Conservation (phyloP, 1,140 invertebrate species). For the Trichomalopsis sarcophagae region DNA sequence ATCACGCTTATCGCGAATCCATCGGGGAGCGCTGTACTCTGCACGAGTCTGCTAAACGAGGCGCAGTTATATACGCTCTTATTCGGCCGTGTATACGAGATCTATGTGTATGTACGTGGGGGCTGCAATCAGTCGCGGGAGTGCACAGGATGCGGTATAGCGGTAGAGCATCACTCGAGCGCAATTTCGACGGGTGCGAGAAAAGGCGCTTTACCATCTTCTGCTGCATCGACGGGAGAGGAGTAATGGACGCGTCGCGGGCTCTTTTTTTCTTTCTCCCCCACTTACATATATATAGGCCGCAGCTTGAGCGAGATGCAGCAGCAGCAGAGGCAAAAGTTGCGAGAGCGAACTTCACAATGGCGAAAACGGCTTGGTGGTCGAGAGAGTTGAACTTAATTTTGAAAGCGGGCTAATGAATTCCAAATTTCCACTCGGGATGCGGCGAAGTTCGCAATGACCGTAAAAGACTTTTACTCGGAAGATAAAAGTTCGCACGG, state of each 20-base stretch:
- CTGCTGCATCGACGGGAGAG: background rate
- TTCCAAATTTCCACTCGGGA: background rate
- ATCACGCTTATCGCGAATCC: background rate
- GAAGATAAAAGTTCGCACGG: background rate
- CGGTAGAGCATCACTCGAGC: no score
- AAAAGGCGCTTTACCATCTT: no score
- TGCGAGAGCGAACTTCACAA: background rate
- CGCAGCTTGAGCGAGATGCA: background rate
- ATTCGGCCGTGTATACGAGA: no score
- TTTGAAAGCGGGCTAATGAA: background rate
- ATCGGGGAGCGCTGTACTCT: background rate
- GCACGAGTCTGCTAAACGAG: no score
- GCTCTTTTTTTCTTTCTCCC: background rate
- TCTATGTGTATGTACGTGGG: no score
- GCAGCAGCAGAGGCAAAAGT: background rate
- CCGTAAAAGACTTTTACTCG: background rate
- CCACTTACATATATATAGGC: no score
- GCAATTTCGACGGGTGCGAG: no score
- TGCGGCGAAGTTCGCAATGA: background rate
- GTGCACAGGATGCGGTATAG: no score
- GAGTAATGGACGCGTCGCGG: background rate
- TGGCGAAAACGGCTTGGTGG: background rate
- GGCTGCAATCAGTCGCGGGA: no score
- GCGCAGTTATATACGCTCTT: no score
- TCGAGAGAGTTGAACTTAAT: conserved; percentile 1